Conservation (phyloP, 2,113 vertebrate species). For the Nothoprocta perdicaria region DNA sequence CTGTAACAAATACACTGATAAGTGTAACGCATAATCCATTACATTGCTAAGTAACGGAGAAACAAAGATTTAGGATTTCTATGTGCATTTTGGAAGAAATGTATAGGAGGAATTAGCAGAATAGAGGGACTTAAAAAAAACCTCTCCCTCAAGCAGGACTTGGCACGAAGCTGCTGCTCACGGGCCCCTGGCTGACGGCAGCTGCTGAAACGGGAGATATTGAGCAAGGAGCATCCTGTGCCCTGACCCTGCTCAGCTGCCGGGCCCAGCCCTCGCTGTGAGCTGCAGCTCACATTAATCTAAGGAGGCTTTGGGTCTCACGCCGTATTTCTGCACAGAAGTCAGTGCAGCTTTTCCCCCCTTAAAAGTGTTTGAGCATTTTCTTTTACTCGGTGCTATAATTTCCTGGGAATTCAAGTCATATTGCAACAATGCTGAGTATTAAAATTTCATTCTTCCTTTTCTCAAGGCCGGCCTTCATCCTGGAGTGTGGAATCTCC, state of each 20-base stretch:
- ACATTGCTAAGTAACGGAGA: background rate
- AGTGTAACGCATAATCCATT: background rate
- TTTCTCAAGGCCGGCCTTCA: background rate
- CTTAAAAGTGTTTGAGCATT: background rate
- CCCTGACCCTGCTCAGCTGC: background rate
- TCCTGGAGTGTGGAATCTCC: background rate
- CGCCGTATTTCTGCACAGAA: background rate
- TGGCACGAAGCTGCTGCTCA: background rate
- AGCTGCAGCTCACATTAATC: background rate
- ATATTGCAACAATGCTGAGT: background rate
- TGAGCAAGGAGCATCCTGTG: accelerated
- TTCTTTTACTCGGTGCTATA: background rate
- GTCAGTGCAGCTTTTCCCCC: no score
- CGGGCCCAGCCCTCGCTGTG: background rate
- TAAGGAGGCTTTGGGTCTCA: background rate
- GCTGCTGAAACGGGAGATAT: accelerated
- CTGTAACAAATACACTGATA: background rate
- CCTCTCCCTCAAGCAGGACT: background rate
- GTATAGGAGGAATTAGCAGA: accelerated
- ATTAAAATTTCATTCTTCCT: background rate
- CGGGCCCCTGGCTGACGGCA: background rate
- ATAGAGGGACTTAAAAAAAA: background rate
- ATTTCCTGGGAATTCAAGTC: background rate
- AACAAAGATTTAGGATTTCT: background rate
- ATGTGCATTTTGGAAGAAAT: background rate